phyloP scores from a whole-genome alignment of 1,140 invertebrate genomes.

The Euwallacea fornicatus region DNA sequence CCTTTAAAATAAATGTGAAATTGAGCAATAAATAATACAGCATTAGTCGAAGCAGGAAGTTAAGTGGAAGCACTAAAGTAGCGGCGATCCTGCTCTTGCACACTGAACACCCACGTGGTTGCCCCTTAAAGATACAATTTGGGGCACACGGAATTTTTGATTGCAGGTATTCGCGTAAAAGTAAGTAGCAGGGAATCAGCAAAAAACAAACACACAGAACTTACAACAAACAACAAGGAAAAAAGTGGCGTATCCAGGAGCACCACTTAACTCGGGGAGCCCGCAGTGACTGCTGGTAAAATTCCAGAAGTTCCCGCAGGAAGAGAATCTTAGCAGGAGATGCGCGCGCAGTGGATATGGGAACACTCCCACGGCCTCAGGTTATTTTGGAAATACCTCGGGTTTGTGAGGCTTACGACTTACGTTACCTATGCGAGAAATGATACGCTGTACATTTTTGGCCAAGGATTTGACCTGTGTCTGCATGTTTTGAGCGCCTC shows the following conservation, averaged over 20 bases:
- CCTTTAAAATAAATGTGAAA: no score
- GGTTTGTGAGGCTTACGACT: constrained; percentile 13
- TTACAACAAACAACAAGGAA: constrained; percentile 31
- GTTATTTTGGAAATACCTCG: constrained; percentile 34
- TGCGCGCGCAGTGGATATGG: constrained; percentile 15
- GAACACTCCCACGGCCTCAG: constrained; percentile 16
- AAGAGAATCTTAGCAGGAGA: constrained; percentile 19
- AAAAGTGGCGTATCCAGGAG: constrained; percentile 48
- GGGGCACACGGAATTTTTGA: background rate
- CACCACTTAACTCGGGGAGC: constrained; percentile 54
- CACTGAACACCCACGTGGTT: no score
- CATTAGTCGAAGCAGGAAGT: no score
- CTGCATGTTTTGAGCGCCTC: background rate
- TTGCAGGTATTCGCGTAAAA: background rate
- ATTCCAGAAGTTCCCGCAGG: constrained; percentile 33
- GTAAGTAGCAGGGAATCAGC: background rate
- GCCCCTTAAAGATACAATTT: no score
- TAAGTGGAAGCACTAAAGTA: no score
- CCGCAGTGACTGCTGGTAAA: constrained; percentile 50
- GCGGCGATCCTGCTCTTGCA: no score
- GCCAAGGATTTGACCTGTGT: constrained; percentile 35
- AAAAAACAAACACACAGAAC: constrained; percentile 12
- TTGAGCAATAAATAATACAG: no score
- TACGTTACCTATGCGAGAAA: constrained; percentile 32
- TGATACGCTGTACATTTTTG: constrained; percentile 35